A percentile compares a stretch with the other conserved stretches of the same genome.
These are phyloP conservation scores for Phenganax subtilis DNA, from an alignment of 92 coral and sea anemone species.

Conservation along the genomic window DNA sequence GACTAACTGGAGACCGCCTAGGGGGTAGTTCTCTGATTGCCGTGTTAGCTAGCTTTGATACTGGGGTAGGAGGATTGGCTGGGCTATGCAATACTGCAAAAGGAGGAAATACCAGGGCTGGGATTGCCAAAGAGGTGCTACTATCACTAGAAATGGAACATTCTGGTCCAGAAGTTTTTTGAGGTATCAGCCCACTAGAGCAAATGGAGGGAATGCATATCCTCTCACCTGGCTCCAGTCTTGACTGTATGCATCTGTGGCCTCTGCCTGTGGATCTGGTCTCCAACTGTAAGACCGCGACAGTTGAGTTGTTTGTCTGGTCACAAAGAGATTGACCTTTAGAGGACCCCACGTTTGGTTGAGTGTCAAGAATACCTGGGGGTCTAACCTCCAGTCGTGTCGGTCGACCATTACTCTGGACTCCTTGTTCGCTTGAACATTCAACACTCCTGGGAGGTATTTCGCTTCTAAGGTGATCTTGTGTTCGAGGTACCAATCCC, in stretches of 20 bases:
- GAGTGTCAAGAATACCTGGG: constrained; percentile 10
- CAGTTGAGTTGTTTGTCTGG: constrained; percentile 43
- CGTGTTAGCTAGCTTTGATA: no score
- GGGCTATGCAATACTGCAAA: constrained; percentile 41
- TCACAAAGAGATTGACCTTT: constrained; percentile 32
- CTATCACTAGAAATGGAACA: constrained; percentile 45
- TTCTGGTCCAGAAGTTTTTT: constrained; percentile 37
- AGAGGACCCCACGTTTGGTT: constrained; percentile 40
- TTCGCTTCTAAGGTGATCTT: constrained; percentile 43
- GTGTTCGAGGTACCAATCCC: constrained; percentile 44
- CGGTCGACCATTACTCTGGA: constrained; percentile 45
- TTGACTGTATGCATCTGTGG: constrained; percentile 44
- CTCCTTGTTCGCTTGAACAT: constrained; percentile 48
- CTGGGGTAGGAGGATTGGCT: constrained; percentile 39
- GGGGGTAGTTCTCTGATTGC: no score
- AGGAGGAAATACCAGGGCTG: constrained; percentile 32
- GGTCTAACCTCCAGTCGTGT: constrained; percentile 46
- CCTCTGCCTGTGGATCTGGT: constrained; percentile 52
- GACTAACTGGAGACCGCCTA: constrained; percentile 47
- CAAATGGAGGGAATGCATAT: constrained; percentile 50
- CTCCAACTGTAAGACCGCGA: constrained; percentile 50
- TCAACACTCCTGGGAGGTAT: constrained; percentile 44
- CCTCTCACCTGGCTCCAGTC: constrained; percentile 47
- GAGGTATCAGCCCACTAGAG: constrained; percentile 49
- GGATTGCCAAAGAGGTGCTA: constrained; percentile 39